Base-by-base conservation (phyloP, 2,888 invertebrate species). In the Ophion slaviceki region DNA sequence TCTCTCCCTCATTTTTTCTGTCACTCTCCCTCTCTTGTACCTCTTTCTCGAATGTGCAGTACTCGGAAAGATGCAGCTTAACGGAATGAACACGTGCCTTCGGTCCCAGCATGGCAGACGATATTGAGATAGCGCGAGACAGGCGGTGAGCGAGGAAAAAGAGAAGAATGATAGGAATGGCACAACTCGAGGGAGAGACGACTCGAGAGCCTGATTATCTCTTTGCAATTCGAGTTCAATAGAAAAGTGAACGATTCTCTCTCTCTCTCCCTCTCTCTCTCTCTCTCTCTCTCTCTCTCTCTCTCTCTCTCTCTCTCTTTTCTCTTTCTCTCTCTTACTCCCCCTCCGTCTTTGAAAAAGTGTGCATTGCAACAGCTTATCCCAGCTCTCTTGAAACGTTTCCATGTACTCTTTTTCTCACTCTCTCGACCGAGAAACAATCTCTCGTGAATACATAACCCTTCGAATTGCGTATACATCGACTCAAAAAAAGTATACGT, bases 171-270 rank as follows among this genome's bases (percentile, higher is more conserved):
- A 53, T 57, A 67, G 70, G 53, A 75, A 85, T 57, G 14, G 71
- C 28, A 57, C 5, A 59, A 28, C 66, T 40, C n/a, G 36, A 28
- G 32, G 53, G 57, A 76, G 61, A 72, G 53, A 68, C 14, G 20
- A 28, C 57, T 68, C 70, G 76, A 81, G 74, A 82, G 81, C 78
- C 70, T 79, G 81, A 82, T 82, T 85, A 85, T 82, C 40, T 70
- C 80, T 61, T 76, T 64, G 83, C 80, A 61, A 61, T 82, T 86
- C 78, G 75, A 87, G 80, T 79, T 86, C 79, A 80, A 89, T 89
- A 85, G 80, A 67, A 80, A 78, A 75, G 64, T 76, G 67, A 40
- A 62, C 47, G 61, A 66, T 72, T 67, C 45, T 53, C 10, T n/a
- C 76, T 72, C 20, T 62, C 17, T 17, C 53, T 17, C 61, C 40